Evolutionary conservation across 2,888 invertebrate species (phyloP), one percentile per base, ranked within the genome.

Genomic region (Drosophila robusta): DNA sequence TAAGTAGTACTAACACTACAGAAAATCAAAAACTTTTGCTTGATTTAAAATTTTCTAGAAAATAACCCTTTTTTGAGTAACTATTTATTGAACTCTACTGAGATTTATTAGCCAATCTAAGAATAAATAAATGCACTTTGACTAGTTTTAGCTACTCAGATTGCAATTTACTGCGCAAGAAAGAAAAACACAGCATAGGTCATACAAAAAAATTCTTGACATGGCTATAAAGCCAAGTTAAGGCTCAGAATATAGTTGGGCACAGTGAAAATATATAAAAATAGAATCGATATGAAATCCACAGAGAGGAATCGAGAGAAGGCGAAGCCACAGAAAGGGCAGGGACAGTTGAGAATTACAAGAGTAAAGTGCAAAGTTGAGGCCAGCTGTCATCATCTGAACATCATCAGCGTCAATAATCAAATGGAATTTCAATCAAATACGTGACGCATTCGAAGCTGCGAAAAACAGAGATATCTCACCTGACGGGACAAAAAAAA

Each of bases 391-490:
- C 55, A 29, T 46, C 56, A 46, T 41, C 29, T n/a, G 36, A 57
- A 51, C 57, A 45, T 32, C 71, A 72, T 46, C 63, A 41, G 47
- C 56, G 50, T 68, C 73, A 65, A 80, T 80, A 84, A 84, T 70
- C 78, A 74, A 78, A 81, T 76, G 68, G 76, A 68, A 78, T 78
- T 81, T 73, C 84, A 84, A 80, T 80, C 80, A 80, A 78, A 58
- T 84, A 80, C 80, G 80, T 80, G 84, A 84, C 70, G 58, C 45
- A 54, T 62, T 54, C 38, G 56, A 66, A 49, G 60, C 41, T 36
- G 34, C 54, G 38, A 24, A 36, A 26, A n/a, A 32, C 22, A 18
- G 7, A 22, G 26, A 64, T 26, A 58, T 39, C 18, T 62, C 49
- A 54, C 49, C 65, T 63, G 49, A 16, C 36, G 29, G 36, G 6